Evolutionary conservation across 2,113 vertebrate species (phyloP).

Genomic region (Barbus barbus): DNA sequence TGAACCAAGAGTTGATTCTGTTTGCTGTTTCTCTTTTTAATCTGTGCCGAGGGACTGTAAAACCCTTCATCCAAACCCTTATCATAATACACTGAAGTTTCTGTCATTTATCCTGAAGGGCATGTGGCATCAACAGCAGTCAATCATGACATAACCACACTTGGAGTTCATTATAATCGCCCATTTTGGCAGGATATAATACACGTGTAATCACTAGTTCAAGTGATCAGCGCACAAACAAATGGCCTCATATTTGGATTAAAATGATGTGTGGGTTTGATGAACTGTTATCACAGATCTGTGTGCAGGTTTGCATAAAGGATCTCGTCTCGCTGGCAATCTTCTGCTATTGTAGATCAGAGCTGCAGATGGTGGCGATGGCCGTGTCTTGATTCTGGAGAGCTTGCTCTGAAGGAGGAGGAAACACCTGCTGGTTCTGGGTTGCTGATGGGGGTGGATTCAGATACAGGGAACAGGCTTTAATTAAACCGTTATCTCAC

Average conservation of each 20-base stretch:
- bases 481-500: conserved; percentile 51
- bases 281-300: background rate
- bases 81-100: background rate
- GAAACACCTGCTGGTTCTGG: conserved; percentile 48
- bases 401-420: conserved; percentile 35
- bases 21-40: background rate
- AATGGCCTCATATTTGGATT: background rate
- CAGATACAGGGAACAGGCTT: conserved; percentile 30
- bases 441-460: conserved; percentile 31
- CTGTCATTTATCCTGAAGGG: conserved; percentile 14
- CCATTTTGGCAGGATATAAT: background rate
- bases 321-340: conserved; percentile 6
- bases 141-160: background rate
- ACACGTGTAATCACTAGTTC: background rate
- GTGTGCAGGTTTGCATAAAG: background rate
- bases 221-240: background rate
- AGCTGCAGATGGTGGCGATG: conserved; percentile 39
- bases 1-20: background rate
- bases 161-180: background rate
- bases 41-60: background rate
- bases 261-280: background rate
- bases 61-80: background rate
- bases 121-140: background rate
- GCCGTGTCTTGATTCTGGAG: conserved; percentile 22
- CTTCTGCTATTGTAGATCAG: conserved; percentile 31